Evolutionary conservation across 2,113 vertebrate genomes (phyloP), one percentile per base, ranked within the genome.

Genomic region (Ophthalmolycus amberensis): DNA sequence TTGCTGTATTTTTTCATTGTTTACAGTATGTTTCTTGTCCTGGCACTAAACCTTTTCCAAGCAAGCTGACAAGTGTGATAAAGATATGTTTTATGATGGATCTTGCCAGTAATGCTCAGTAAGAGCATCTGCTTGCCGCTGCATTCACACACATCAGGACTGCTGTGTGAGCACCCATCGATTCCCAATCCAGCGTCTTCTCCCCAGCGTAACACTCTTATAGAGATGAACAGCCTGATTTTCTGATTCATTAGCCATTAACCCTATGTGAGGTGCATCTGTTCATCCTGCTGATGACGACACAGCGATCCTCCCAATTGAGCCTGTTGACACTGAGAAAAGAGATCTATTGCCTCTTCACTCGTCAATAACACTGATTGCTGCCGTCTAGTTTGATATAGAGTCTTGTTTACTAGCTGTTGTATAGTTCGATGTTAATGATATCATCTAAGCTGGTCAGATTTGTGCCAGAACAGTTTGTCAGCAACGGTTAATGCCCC

Each of bases 311-410:
- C 25, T 32, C 34, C 44, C 68, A 66, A 62, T 50, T 80, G 66
- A 71, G 73, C 66, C 80, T 83, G 82, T 84, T 75, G 89, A 90
- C 79, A 46, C 18, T 44, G 54, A 71, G 54, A 29, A 37, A 12
- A 79, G 48, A 80, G 48, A 60, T 29, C 66, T 69, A 46, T 76
- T 62, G 32, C 65, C 63, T 71, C 27, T 58, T 54, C 44, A 66
- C 75, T 10, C 4, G 1, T 86, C 86, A 79, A 83, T 88, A 74
- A 56, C 48, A 27, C 50, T 77, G 64, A 82, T 79, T 79, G 77
- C 25, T 63, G 65, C 42, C 82, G 71, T 77, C 72, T 58, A 71
- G 18, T 78, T 83, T 85, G 64, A 52, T 56, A 1, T 59, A 18
- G 27, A 2, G 32, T 9, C 18, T n/a, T n/a, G n/a, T 52, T 75